phyloP scores from a whole-genome alignment of 2,113 vertebrate genomes.

The Sakesphorus luctuosus region DNA sequence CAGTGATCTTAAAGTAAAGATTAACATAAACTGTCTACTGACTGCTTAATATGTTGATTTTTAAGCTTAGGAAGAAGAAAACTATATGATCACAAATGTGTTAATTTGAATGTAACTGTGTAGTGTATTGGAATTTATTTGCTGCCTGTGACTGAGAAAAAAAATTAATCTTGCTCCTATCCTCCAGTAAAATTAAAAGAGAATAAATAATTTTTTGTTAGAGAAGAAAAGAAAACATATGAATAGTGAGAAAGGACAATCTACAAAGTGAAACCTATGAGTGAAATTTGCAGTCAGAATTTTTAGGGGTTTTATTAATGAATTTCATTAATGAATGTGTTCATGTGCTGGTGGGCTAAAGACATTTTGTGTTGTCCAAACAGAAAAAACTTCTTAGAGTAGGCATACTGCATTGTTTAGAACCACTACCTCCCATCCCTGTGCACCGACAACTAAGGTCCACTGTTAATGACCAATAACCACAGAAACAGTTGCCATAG shows the following conservation, averaged over 20 bases:
- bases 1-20: not conserved
- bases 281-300: not conserved
- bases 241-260: not conserved
- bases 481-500: not conserved
- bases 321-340: not conserved
- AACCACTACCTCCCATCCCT: not conserved
- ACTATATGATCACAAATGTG: not conserved
- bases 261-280: not conserved
- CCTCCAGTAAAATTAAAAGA: not conserved
- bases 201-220: not conserved
- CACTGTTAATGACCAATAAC: not conserved
- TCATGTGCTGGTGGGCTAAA: not conserved
- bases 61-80: slow-evolving; percentile 28
- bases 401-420: not conserved
- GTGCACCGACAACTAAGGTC: not conserved
- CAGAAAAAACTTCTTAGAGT: not conserved
- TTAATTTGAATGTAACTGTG: not conserved
- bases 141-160: not conserved
- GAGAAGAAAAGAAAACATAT: not conserved
- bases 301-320: not conserved
- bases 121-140: not conserved
- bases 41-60: not conserved
- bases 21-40: slow-evolving; percentile 27
- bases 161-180: not conserved
- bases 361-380: not conserved